Base-by-base conservation (phyloP, 2,113 vertebrate species). In the Jacana jacana region DNA sequence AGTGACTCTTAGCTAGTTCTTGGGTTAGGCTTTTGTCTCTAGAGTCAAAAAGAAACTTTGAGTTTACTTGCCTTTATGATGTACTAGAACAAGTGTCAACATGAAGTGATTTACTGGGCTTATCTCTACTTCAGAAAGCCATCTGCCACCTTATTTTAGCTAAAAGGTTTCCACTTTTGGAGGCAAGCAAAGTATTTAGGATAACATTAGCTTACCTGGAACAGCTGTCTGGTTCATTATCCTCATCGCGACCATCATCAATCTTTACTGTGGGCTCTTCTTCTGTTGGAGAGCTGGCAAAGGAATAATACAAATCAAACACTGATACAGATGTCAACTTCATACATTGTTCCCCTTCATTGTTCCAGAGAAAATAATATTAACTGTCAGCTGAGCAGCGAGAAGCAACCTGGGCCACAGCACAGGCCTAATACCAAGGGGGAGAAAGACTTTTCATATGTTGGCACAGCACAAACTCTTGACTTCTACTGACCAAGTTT, bases 161-260 rank as follows among this genome's bases (percentile, higher is more conserved):
- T 79, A 33, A 84, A 19, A 4, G 79, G 37, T 46, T 72, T 61
- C n/a, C 18, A 42, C 48, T 77, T 75, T 17, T 10, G 3, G 20
- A 17, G 6, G 1, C 17, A 81, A 81, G 11, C 13, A 68, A 89
- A 25, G 44, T 48, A 84, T 68, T 71, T 22, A 55, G 24, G 49
- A 3, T 6, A 57, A 33, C 25, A 73, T 65, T 44, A 79, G 97
- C 99, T 98, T 98, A 99, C 99, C 97, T 92, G 85, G 94, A 97
- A 95, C 97, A 95, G 5, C 96, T 98, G 95, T 98, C 96, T 15
- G 97, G 97, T 44, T 97, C 89, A 25, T 81, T 57, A 37, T 30
- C 91, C 22, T 98, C 97, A 52, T 98, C 96, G 79, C 97, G 82
- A 31, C 99, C 99, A 96, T 99, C 98, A 94, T 99, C 99, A 82